Evolutionary conservation across 2,888 invertebrate genomes (phyloP), one percentile per base, ranked within the genome.

Genomic region (Phyllotreta cruciferae): DNA sequence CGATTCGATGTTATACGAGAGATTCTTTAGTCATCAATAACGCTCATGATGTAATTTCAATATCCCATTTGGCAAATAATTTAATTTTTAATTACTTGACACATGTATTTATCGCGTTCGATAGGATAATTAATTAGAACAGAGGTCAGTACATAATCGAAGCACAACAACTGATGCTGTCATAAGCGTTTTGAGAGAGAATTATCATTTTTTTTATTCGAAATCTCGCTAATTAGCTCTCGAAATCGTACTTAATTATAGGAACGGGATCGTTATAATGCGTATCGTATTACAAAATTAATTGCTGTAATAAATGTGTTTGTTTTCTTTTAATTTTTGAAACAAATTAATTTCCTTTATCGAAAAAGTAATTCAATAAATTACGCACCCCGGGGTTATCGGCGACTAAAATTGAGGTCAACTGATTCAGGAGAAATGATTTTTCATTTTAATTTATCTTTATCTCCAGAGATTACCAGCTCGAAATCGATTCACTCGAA

Each of bases 331-430:
- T 60, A 64, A 54, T 60, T 56, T 56, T 66, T 42, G 42, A 65
- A 54, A 56, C 66, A 71, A 72, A 72, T 70, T 70, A 71, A 72
- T 72, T 70, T 64, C 39, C 57, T 64, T 71, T 71, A 70, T 71
- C 70, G 52, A 2, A 10, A 47, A 34, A 24, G 24, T 41, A 50
- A 54, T 24, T 53, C 14, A 68, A 71, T 70, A 71, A 72, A 67
- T 62, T 62, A 62, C 54, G 24, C 24, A 66, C n/a, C 50, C 3
- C 52, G 53, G 57, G 69, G 69, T 69, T 69, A 75, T 75, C 75
- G 37, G 24, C n/a, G 8, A 24, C 53, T 67, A 62, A 66, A 67
- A 70, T 67, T 66, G 68, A 71, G 72, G 74, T 71, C 73, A 64
- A 44, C 60, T 24, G 24, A 24, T 24, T 24, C 24, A 24, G 24